Conservation (phyloP, 2,797 vertebrate species). For the Takifugu rubripes region DNA sequence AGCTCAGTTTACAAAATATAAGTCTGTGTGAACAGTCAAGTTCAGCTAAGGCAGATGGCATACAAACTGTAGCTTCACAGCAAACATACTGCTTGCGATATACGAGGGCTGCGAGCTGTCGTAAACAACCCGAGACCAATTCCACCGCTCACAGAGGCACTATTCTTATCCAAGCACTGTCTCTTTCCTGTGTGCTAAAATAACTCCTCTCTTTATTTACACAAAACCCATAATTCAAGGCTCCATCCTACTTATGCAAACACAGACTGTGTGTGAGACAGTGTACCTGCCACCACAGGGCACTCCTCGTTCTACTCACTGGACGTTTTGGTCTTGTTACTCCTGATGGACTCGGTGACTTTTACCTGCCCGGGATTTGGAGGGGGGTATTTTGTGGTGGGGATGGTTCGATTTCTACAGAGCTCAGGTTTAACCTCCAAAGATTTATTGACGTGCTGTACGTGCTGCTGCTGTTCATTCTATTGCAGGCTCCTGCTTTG, state of each 20-base stretch:
- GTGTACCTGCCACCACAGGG: constrained; percentile 46
- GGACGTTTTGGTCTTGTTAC: constrained; percentile 39
- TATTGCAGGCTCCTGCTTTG: constrained; percentile 73
- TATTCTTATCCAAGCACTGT: constrained; percentile 61
- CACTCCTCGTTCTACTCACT: constrained; percentile 42
- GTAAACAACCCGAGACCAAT: constrained; percentile 65
- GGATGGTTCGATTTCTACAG: constrained; percentile 58
- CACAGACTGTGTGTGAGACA: constrained; percentile 37
- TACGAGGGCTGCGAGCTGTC: constrained; percentile 63
- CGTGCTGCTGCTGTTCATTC: constrained; percentile 71
- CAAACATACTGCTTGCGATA: constrained; percentile 70
- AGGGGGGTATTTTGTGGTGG: constrained; percentile 2
- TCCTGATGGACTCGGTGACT: constrained; percentile 64
- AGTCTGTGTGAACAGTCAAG: constrained; percentile 63
- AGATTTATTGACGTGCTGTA: constrained; percentile 72
- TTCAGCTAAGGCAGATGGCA: constrained; percentile 67
- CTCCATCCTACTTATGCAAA: constrained; percentile 66
- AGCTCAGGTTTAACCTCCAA: constrained; percentile 72
- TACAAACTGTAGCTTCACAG: constrained; percentile 68
- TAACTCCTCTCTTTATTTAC: constrained; percentile 74
- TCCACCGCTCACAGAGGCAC: constrained; percentile 59
- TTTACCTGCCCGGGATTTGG: constrained; percentile 55
- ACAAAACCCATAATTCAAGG: constrained; percentile 70
- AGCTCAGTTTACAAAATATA: constrained; percentile 65
- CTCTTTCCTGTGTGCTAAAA: constrained; percentile 65